phyloP scores from a whole-genome alignment of 92 coral and sea anemone species.

The Phenganax subtilis region DNA sequence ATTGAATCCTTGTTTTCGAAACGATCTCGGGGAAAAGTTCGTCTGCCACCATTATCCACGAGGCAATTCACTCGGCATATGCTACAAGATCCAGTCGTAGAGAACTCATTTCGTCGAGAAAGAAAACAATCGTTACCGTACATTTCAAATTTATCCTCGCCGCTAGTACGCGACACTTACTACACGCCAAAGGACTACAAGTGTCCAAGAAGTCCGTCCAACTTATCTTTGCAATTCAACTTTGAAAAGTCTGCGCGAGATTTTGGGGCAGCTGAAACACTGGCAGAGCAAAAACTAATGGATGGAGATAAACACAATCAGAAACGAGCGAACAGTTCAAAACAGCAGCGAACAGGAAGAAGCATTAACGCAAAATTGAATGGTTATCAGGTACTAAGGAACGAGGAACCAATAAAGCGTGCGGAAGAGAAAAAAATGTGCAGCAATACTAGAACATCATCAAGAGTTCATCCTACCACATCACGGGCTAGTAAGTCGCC shows the following conservation, averaged over 20 bases:
- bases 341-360: not conserved
- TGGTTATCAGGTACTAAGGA: not conserved
- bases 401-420: not conserved
- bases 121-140: not conserved
- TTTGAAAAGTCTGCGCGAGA: conserved; percentile 9
- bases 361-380: not conserved
- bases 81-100: not conserved
- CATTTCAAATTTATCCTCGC: not conserved
- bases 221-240: conserved; percentile 29
- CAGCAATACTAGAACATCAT: not conserved
- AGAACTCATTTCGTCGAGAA: not conserved
- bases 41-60: conserved; percentile 25
- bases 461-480: not conserved
- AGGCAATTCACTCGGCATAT: conserved; percentile 4
- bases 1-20: conserved; percentile 12
- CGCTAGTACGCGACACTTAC: not conserved
- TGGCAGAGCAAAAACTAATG: not conserved
- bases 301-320: not conserved
- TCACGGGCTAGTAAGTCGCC: not conserved
- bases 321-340: conserved; percentile 5
- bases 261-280: conserved; percentile 10
- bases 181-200: conserved; percentile 16
- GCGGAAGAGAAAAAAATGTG: not conserved
- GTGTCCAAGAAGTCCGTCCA: conserved; percentile 36
- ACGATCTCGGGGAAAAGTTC: conserved; percentile 16